Conservation (phyloP, 2,797 vertebrate genomes). For the Dicrostonyx torquatus region DNA sequence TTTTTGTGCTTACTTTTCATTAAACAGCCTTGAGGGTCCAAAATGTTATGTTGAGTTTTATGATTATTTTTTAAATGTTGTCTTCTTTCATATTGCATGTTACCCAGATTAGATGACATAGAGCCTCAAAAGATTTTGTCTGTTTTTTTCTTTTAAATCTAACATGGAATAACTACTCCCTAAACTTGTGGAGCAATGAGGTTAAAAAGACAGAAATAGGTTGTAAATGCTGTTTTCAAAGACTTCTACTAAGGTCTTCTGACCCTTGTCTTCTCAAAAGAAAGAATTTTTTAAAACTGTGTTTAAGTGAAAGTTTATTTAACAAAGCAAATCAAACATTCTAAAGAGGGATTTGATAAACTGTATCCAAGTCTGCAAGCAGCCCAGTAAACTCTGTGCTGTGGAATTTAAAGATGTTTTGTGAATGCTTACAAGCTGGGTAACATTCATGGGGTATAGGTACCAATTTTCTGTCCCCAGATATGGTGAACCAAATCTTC, state of each 20-base stretch:
- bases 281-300: neutral
- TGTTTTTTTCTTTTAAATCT: neutral
- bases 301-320: neutral
- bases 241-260: neutral
- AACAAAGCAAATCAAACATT: neutral
- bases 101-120: neutral
- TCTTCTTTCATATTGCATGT: neutral
- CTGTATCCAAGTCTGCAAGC: neutral
- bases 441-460: neutral
- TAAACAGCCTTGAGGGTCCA: neutral
- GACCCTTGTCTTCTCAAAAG: neutral
- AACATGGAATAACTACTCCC: slow-evolving; percentile 5
- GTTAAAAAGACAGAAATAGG: neutral
- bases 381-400: neutral
- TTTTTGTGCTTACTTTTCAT: neutral
- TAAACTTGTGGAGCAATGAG: neutral
- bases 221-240: neutral
- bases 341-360: neutral
- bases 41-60: neutral
- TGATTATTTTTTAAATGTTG: neutral
- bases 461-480: neutral
- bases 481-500: neutral
- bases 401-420: neutral
- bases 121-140: neutral
- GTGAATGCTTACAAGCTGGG: too few relatives aligned